phyloP scores from a whole-genome alignment of 2,113 vertebrate genomes.

The Microcebus tavaratra region DNA sequence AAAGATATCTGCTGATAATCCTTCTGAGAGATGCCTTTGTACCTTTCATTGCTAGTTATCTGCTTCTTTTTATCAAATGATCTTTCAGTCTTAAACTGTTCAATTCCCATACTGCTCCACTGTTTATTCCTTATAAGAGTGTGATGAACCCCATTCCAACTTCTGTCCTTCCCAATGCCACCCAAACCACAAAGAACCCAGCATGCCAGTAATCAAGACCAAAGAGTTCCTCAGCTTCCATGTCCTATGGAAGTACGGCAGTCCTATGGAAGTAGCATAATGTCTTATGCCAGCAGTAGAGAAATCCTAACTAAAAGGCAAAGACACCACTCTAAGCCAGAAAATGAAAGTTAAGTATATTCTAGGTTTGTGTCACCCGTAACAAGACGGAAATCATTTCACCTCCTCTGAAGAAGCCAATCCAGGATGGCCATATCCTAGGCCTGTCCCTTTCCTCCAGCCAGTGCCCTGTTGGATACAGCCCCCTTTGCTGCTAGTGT shows the following conservation, averaged over 20 bases:
- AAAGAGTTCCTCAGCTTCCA: background rate
- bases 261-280: too few species aligned
- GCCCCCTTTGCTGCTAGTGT: constrained; percentile 85
- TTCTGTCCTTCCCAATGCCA: background rate
- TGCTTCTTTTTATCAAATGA: background rate
- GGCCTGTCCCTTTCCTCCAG: constrained; percentile 85
- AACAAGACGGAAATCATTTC: constrained; percentile 64
- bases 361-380: background rate
- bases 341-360: background rate
- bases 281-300: background rate
- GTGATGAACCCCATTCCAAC: background rate
- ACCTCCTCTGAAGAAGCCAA: constrained; percentile 84
- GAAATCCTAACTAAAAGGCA: background rate
- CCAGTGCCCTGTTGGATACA: constrained; percentile 78
- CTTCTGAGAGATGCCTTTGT: background rate
- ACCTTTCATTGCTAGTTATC: background rate
- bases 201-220: background rate
- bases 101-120: background rate
- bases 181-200: background rate
- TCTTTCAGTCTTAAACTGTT: background rate
- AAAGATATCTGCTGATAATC: background rate
- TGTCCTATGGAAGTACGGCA: too few species aligned
- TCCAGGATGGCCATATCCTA: constrained; percentile 84
- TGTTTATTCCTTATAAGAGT: background rate
- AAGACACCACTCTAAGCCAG: background rate